Evolutionary conservation across 2,888 invertebrate genomes (phyloP), one percentile per base, ranked within the genome.

Genomic region (Acleris holmiana): DNA sequence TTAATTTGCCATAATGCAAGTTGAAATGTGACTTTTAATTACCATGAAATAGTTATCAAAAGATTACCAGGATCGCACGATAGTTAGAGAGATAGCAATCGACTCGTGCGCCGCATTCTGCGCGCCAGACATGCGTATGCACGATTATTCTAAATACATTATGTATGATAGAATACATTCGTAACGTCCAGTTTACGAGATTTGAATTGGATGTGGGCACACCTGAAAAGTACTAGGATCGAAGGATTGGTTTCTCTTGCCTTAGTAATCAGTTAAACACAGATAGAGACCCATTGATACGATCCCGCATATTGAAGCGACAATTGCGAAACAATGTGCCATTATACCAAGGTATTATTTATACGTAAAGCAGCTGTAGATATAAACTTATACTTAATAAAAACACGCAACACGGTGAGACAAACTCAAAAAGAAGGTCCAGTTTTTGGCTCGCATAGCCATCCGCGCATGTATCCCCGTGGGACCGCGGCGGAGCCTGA

Each of bases 131-230:
- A 56, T 70, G 71, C 70, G 73, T 71, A 73, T 70, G 66, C 72
- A 69, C 74, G 68, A 61, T 66, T 80, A 81, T 82, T 84, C 88
- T 78, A 88, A 83, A 89, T 89, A 88, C 88, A 89, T 88, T 81
- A 89, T 88, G 83, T 77, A 84, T 83, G 78, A 65, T 74, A 74
- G 74, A 74, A 48, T 49, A 59, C 47, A 51, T 48, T 54, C 44
- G 58, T 48, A 55, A 41, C 44, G 55, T 25, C 18, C 40, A 48
- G 55, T 48, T 48, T 61, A 61, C 61, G 55, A 61, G 61, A 53
- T 63, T 63, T 63, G 57, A 63, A 63, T 61, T 55, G 55, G 25
- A 44, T 61, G 60, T 61, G 17, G 17, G 19, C 53, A 53, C 40
- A 18, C 15, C 40, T 19, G 53, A 53, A 51, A 53, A 15, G 21